A percentile compares a stretch with the other conserved stretches of the same genome.
Conservation (phyloP, 2,113 vertebrate species). For the Oplegnathus fasciatus region DNA sequence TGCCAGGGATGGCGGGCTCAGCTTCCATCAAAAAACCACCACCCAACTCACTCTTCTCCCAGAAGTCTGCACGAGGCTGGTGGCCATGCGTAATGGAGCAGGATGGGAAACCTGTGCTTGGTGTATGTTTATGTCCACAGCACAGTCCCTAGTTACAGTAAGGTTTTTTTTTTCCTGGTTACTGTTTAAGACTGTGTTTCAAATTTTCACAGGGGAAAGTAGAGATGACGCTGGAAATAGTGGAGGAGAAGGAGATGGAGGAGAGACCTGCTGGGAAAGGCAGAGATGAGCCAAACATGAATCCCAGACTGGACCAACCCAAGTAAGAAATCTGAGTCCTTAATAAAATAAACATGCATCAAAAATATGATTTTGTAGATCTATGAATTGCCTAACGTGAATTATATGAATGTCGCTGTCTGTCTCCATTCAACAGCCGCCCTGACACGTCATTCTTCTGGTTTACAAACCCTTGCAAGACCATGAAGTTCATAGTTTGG, state of each 20-base stretch:
- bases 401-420: neutral
- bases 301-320: conserved; percentile 93
- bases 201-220: conserved; percentile 91
- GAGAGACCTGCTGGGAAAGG: conserved; percentile 96
- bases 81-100: conserved; percentile 93
- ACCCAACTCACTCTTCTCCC: conserved; percentile 91
- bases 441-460: conserved; percentile 99
- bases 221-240: conserved; percentile 96
- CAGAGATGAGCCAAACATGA: conserved; percentile 98
- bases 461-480: conserved; percentile 98
- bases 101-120: conserved; percentile 89
- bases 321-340: conserved; percentile 86
- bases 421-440: conserved; percentile 85
- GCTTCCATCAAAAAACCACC: conserved; percentile 71
- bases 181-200: conserved; percentile 21
- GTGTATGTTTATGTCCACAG: conserved; percentile 83
- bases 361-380: neutral
- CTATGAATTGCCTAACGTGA: neutral
- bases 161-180: neutral
- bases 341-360: neutral
- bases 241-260: conserved; percentile 93
- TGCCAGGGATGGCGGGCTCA: conserved; percentile 78
- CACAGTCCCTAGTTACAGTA: neutral
- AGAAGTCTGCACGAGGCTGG: conserved; percentile 97
- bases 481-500: conserved; percentile 97